These are phyloP conservation scores for Aphelinus certus DNA, from an alignment of 1,140 invertebrate genomes.

Conservation along the genomic window DNA sequence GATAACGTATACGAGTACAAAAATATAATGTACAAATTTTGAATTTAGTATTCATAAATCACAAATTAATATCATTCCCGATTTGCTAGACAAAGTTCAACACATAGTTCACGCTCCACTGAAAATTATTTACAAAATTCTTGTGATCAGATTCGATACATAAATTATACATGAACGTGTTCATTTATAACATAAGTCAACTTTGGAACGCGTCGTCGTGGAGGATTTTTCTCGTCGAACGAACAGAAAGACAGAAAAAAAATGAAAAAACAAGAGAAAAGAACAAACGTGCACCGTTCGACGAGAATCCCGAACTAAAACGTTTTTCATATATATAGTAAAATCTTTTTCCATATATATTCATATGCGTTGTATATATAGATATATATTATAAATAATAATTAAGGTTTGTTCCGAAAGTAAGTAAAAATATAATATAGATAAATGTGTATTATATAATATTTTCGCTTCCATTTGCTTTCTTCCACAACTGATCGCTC, in stretches of 20 bases:
- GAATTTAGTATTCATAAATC: neutral
- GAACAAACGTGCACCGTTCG: conserved; percentile 12
- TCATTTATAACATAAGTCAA: too few species aligned
- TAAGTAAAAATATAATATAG: conserved; percentile 53
- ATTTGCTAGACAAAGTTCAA: too few species aligned
- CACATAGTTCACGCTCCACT: too few species aligned
- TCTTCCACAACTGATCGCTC: conserved; percentile 32
- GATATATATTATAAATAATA: conserved; percentile 51
- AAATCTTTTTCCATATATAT: conserved; percentile 34
- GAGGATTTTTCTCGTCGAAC: conserved; percentile 5
- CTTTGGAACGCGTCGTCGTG: neutral
- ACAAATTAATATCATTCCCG: neutral
- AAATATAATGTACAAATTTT: too few species aligned
- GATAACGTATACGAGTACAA: too few species aligned
- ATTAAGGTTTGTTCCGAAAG: conserved; percentile 51
- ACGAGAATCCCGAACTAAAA: conserved; percentile 30
- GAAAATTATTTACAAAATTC: too few species aligned
- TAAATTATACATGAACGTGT: too few species aligned
- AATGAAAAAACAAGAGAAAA: conserved; percentile 14
- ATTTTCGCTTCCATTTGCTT: conserved; percentile 45
- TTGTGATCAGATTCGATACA: too few species aligned
- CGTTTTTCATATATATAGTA: conserved; percentile 40
- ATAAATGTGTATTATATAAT: conserved; percentile 43
- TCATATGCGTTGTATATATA: conserved; percentile 22
- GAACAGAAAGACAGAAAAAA: conserved; percentile 16